phyloP scores from a whole-genome alignment of 2,797 vertebrate species.

The Scleropages formosus region DNA sequence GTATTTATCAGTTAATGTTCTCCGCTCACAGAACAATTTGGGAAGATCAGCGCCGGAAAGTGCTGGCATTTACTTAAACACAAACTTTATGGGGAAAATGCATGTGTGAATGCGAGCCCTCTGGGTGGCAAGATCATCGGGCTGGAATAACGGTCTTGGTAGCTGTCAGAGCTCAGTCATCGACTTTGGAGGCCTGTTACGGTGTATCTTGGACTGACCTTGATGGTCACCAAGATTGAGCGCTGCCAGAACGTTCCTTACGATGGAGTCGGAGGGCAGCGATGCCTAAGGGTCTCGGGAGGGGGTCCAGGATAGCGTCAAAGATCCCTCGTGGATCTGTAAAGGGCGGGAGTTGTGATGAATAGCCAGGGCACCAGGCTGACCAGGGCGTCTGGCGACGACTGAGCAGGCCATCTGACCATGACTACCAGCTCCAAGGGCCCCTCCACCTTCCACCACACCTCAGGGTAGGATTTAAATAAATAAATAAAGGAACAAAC shows the following conservation, averaged over 20 bases:
- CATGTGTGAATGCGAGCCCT: background rate
- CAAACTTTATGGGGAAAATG: too few relatives aligned
- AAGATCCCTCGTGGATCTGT: constrained; percentile 16
- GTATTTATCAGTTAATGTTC: too few relatives aligned
- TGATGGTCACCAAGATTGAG: background rate
- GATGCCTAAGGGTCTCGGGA: background rate
- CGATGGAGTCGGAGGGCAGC: constrained; percentile 14
- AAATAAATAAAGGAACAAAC: background rate
- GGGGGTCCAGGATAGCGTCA: background rate
- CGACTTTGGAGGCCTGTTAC: background rate
- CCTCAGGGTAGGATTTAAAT: background rate
- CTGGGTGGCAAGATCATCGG: background rate
- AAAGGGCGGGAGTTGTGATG: too few relatives aligned
- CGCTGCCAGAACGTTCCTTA: constrained; percentile 13
- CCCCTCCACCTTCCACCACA: background rate
- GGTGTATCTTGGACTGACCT: constrained; percentile 4
- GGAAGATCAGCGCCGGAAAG: too few relatives aligned
- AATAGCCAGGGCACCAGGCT: too few relatives aligned
- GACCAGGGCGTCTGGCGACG: too few relatives aligned
- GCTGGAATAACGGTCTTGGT: background rate
- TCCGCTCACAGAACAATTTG: too few relatives aligned
- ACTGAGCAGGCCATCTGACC: background rate
- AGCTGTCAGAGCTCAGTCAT: background rate
- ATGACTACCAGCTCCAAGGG: background rate
- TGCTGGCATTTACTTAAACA: too few relatives aligned